A percentile compares a stretch with the other conserved stretches of the same genome.
Conservation (phyloP, 2,888 invertebrate species). For the Caenorhabditis sinica region DNA sequence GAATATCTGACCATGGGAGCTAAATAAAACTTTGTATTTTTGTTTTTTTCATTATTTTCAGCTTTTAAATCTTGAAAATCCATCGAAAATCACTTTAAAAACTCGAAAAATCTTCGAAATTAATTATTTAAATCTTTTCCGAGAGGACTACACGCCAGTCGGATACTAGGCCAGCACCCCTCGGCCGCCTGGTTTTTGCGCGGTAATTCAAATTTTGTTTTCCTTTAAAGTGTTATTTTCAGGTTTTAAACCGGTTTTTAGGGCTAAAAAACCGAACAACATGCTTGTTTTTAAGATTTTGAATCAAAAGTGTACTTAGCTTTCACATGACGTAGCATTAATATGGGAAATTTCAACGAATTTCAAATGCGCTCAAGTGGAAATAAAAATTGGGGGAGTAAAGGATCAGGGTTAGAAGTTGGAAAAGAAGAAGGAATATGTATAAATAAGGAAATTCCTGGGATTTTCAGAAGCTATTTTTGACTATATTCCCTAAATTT, state of each 20-base stretch:
- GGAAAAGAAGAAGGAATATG: not conserved
- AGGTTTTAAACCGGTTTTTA: not conserved
- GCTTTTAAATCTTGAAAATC: not conserved
- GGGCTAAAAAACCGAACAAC: not conserved
- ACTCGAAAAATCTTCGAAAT: not conserved
- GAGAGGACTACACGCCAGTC: slow-evolving; percentile 12
- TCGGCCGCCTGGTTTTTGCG: not conserved
- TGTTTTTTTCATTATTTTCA: not conserved
- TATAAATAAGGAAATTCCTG: not conserved
- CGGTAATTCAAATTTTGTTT: not conserved
- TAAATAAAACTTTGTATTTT: slow-evolving; percentile 76
- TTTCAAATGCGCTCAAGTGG: slow-evolving; percentile 19
- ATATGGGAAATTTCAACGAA: slow-evolving; percentile 19
- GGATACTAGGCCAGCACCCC: slow-evolving; percentile 5
- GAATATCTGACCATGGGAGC: slow-evolving; percentile 98
- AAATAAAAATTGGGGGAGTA: slow-evolving; percentile 3
- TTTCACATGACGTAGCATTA: slow-evolving; percentile 53
- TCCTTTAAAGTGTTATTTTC: not conserved
- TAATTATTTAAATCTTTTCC: not conserved
- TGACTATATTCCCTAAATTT: too few species aligned
- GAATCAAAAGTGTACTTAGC: slow-evolving; percentile 38
- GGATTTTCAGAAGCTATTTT: slow-evolving; percentile 11
- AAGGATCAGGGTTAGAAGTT: not conserved
- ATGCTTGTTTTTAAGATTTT: slow-evolving; percentile 8
- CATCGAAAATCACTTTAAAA: not conserved